Percentiles rank a stretch among this genome's conserved stretches.
phyloP scores from a whole-genome alignment of 2,888 invertebrate species.

The Hypselothyrea guttata region DNA sequence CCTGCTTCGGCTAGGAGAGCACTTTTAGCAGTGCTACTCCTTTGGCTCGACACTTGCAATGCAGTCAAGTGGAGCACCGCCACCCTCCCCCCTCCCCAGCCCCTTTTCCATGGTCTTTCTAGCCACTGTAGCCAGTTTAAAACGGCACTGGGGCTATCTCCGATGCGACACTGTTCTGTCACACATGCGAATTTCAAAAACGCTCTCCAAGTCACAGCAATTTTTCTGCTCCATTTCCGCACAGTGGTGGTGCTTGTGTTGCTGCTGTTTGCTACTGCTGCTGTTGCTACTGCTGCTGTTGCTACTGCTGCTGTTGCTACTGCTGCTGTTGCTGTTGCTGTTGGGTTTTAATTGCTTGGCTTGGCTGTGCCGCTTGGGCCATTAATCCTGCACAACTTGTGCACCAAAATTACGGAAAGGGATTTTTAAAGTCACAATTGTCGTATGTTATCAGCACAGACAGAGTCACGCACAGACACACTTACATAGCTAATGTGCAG shows the following conservation, averaged over 20 bases:
- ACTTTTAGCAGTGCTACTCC: neutral
- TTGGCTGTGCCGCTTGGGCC: conserved; percentile 68
- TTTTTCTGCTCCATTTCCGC: conserved; percentile 76
- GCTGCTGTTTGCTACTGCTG: conserved; percentile 20
- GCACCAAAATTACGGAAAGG: conserved; percentile 68
- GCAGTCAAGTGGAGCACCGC: neutral
- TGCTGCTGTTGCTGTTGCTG: conserved; percentile 44
- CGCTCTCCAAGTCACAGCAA: conserved; percentile 70
- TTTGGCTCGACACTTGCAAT: neutral
- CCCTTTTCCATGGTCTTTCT: neutral
- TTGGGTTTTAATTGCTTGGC: conserved; percentile 74
- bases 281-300: conserved; percentile 17
- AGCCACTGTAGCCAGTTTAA: conserved; percentile 48
- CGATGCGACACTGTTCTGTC: conserved; percentile 54
- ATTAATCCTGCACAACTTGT: conserved; percentile 77
- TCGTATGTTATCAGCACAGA: conserved; percentile 70
- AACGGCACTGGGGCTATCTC: conserved; percentile 59
- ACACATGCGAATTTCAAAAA: conserved; percentile 73
- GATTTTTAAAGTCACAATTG: conserved; percentile 76
- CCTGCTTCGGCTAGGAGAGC: too few species aligned
- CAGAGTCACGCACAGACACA: conserved; percentile 10
- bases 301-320: conserved; percentile 19
- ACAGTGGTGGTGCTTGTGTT: conserved; percentile 22
- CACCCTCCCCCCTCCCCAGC: too few species aligned
- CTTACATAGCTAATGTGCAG: conserved; percentile 16